Base-by-base conservation (phyloP, 2,888 invertebrate species). In the Plebejus argus region DNA sequence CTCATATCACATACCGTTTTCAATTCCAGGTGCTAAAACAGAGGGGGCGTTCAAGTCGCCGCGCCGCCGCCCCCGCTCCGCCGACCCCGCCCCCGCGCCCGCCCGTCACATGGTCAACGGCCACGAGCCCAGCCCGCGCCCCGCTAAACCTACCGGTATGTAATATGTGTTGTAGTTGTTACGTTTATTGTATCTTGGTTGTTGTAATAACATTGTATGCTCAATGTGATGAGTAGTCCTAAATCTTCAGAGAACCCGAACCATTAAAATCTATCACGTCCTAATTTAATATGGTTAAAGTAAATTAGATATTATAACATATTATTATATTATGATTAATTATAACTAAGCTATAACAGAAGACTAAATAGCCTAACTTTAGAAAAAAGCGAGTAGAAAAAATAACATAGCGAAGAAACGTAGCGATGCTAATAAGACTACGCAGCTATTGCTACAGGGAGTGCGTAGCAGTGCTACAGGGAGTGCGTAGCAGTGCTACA, bases 41-140 rank as follows among this genome's bases (percentile, higher is more conserved):
- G 90, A 89, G 76, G 89, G 89, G n/a, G 87, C 89, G 74, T 96
- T 96, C 91, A 94, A 95, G 82, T 97, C 97, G 76, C 97, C 97
- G 39, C 97, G 97, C 85, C 96, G 97, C 82, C 96, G 97, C 84
- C 96, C 96, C 75, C 95, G 96, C 86, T 95, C 96, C 23, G 95
- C 96, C 61, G 95, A 95, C 84, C 95, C 95, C 0, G 93, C 89
- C 80, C 90, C 90, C 39, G 86, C 81, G 20, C 83, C 85, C 77
- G 28, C 66, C 15, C 89, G 87, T 5, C 89, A 87, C 80, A 83
- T 90, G 78, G 86, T 89, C 81, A 91, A 92, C 83, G 92, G 91
- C 88, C 94, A 96, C 81, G 91, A 96, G 90, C 95, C 96, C 2
- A 94, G 96, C 88, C 96, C 97, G 88, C 95, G 96, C 86, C 97